Base-by-base conservation (phyloP, 2,888 invertebrate genomes). In the Onchidella celtica region DNA sequence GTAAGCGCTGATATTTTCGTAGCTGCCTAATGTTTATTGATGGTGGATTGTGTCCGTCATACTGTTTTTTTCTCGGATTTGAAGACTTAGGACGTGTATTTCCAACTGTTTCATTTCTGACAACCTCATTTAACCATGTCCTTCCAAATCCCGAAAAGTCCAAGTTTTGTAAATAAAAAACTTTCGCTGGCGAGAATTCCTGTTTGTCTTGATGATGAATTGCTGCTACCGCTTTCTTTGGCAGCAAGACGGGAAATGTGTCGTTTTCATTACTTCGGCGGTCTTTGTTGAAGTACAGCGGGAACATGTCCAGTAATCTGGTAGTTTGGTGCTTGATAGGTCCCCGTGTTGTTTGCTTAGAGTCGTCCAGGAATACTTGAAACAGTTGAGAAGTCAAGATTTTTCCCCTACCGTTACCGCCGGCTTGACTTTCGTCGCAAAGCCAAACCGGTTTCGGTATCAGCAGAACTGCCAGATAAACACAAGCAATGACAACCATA, bases 131-230 rank as follows among this genome's bases (percentile, higher is more conserved):
- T 40, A 74, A 21, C 74, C 74, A 74, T 38, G 36, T 63, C 2
- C 74, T 61, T 3, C 74, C 63, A 36, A 74, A 74, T 63, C 63
- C n/a, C n/a, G 59, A 27, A 63, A 74, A 74, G 21, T 74, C 63
- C 36, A 24, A 61, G 17, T 74, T 74, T 29, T 61, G 63, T 38
- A 74, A 21, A 40, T 63, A 1, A 74, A 74, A 74, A 36, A 63
- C 36, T 17, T 63, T 34, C 0, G 63, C 74, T 0, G 21, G 11
- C 14, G 73, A 73, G 1, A 24, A 34, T 57, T 24, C 29, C 3
- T 32, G n/a, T 21, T 27, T 17, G 55, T 47, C 2, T 21, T 34
- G n/a, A 57, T 21, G 59, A 34, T 55, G 29, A 38, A 38, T 24
- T 40, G 17, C 17, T 47, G 11, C 9, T 69, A 24, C 4, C 27